Percentiles rank a stretch among this genome's conserved stretches.
phyloP scores from a whole-genome alignment of 2,888 invertebrate genomes.

The Protophormia terraenovae region DNA sequence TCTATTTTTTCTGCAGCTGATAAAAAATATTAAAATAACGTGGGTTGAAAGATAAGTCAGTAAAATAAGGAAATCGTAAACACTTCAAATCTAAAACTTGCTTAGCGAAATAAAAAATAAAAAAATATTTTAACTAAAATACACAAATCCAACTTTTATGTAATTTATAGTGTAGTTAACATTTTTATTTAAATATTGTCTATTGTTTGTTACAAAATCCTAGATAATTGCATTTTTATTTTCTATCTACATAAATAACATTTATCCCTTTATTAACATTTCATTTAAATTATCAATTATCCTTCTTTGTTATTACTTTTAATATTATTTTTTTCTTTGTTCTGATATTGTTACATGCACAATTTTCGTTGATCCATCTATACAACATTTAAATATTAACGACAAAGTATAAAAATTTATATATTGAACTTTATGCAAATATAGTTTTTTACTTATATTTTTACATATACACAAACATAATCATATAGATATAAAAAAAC shows the following conservation, averaged over 20 bases:
- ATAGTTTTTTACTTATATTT: conserved; percentile 24
- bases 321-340: not conserved
- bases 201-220: no score
- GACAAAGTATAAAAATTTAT: conserved; percentile 48
- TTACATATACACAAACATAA: not conserved
- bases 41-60: not conserved
- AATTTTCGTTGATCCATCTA: conserved; percentile 19
- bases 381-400: conserved; percentile 56
- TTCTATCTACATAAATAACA: no score
- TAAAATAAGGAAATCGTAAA: no score
- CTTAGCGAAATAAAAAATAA: no score
- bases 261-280: not conserved
- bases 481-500: not conserved
- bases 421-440: conserved; percentile 56
- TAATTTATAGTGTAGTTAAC: no score
- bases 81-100: no score
- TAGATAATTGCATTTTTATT: no score
- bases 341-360: not conserved
- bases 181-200: no score
- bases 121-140: no score
- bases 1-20: not conserved
- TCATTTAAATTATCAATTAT: not conserved
- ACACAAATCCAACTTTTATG: no score
- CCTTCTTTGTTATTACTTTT: conserved; percentile 19
- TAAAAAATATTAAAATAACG: not conserved